phyloP scores from a whole-genome alignment of 2,797 vertebrate genomes.

The Onychomys arenicola region DNA sequence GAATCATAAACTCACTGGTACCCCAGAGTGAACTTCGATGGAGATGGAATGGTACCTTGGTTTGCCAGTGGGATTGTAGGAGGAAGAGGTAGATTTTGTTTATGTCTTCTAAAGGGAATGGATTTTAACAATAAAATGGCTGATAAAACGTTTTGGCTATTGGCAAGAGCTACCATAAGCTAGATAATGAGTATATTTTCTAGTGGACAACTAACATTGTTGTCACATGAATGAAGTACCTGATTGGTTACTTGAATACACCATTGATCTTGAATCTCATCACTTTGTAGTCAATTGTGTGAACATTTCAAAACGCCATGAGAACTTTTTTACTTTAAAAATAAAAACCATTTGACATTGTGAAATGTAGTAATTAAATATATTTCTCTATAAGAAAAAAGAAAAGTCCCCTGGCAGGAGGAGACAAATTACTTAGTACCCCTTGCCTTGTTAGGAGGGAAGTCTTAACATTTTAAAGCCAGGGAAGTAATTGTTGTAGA shows the following conservation, averaged over 20 bases:
- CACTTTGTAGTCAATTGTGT: not conserved
- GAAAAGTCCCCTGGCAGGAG: not conserved
- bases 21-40: not conserved
- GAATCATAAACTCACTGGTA: not conserved
- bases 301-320: not conserved
- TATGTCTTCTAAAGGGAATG: not conserved
- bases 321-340: not conserved
- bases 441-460: not conserved
- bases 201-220: not conserved
- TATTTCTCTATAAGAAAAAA: constrained; percentile 12
- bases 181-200: not conserved
- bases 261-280: not conserved
- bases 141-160: not conserved
- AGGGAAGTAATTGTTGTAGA: not conserved
- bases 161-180: not conserved
- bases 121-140: not conserved
- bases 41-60: not conserved
- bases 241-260: not conserved
- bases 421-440: not conserved
- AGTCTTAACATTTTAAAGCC: not conserved
- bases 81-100: not conserved
- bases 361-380: not conserved
- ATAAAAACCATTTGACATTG: not conserved
- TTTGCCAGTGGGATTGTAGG: not conserved
- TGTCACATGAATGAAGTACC: not conserved